These are phyloP conservation scores for Yoshiicerus persimilis DNA, from an alignment of 1,140 invertebrate genomes.

Conservation along the genomic window DNA sequence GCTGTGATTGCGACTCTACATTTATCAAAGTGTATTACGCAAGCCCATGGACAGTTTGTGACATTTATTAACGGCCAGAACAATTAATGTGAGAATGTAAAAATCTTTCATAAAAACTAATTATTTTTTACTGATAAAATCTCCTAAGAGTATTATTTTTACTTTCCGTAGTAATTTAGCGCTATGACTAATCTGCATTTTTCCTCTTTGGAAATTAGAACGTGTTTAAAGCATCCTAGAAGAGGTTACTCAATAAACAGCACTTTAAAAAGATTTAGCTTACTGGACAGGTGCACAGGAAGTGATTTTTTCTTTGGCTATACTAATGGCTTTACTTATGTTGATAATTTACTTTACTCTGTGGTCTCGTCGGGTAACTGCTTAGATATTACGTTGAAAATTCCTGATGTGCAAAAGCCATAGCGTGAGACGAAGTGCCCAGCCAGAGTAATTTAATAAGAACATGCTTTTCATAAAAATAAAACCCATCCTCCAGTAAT, in stretches of 20 bases:
- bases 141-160: background rate
- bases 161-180: background rate
- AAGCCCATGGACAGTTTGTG: background rate
- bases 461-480: background rate
- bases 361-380: background rate
- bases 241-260: background rate
- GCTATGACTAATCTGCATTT: background rate
- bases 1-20: background rate
- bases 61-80: background rate
- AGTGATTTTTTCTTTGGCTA: background rate
- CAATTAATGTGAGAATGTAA: background rate
- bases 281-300: background rate
- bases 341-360: background rate
- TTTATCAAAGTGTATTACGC: background rate
- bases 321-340: background rate
- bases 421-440: background rate
- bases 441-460: background rate
- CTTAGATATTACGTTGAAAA: background rate
- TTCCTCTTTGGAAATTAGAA: background rate
- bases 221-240: background rate
- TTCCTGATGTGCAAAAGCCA: background rate
- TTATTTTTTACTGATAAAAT: background rate
- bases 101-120: background rate
- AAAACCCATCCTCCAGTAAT: background rate
- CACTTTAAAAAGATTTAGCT: background rate